Evolutionary conservation across 2,113 vertebrate species (phyloP).

Genomic region (Oophaga pumilio): DNA sequence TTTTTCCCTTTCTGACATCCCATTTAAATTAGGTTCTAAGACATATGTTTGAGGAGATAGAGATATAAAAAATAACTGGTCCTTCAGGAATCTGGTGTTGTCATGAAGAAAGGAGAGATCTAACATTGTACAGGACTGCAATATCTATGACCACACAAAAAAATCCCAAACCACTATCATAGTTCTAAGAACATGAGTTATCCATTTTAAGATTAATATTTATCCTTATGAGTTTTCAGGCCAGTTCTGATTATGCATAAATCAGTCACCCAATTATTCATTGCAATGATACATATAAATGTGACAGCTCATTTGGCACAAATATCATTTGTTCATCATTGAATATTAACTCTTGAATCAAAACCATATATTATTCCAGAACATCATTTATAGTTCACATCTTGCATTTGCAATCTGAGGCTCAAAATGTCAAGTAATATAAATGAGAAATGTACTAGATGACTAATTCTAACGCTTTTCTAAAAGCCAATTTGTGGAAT

Average conservation of each 20-base stretch:
- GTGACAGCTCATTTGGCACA: background rate
- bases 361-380: background rate
- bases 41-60: background rate
- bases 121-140: background rate
- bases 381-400: background rate
- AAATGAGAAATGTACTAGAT: constrained; percentile 13
- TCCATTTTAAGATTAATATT: constrained; percentile 1
- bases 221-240: background rate
- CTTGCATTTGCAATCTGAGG: background rate
- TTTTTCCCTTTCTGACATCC: background rate
- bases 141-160: background rate
- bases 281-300: background rate
- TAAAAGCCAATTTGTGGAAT: background rate
- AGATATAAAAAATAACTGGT: background rate
- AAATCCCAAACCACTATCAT: background rate
- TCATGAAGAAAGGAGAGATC: background rate
- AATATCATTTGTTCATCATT: background rate
- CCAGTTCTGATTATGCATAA: background rate
- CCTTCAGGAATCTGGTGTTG: background rate
- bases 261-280: constrained; percentile 21
- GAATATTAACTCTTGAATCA: constrained; percentile 6
- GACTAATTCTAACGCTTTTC: background rate
- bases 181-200: background rate
- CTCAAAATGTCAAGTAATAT: background rate
- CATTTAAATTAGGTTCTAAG: background rate